A percentile compares a stretch with the other conserved stretches of the same genome.
Evolutionary conservation across 2,888 invertebrate species (phyloP).

Genomic region (Caenorhabditis becei): DNA sequence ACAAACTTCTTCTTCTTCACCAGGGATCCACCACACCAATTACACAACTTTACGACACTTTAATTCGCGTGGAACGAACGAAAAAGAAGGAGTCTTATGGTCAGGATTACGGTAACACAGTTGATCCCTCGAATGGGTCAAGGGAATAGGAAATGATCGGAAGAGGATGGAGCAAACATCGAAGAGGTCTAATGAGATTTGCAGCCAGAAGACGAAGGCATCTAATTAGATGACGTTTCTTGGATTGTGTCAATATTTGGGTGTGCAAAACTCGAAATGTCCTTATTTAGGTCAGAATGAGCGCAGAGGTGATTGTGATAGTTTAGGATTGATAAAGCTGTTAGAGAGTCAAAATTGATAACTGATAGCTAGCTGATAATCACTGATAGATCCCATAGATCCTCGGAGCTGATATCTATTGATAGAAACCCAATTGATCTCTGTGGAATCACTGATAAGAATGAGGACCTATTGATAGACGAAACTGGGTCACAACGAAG

Average conservation of each 20-base stretch:
- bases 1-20: constrained; percentile 26
- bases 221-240: constrained; percentile 50
- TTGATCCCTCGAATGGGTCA: background rate
- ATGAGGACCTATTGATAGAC: no score
- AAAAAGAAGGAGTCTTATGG: background rate
- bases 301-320: no score
- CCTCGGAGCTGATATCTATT: no score
- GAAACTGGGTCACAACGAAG: no score
- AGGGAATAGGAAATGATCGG: background rate
- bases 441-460: no score
- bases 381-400: no score
- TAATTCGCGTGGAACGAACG: constrained; percentile 42
- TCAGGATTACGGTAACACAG: constrained; percentile 34
- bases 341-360: no score
- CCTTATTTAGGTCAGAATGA: no score
- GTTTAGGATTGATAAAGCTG: no score
- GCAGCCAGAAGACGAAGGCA: constrained; percentile 12
- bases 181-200: constrained; percentile 38
- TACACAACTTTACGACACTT: constrained; percentile 58
- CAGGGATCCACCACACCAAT: constrained; percentile 23
- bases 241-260: constrained; percentile 30
- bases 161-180: background rate
- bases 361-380: no score
- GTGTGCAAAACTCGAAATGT: background rate
- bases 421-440: no score